These are phyloP conservation scores for Chloroceryle aenea DNA, from an alignment of 2,113 vertebrate genomes.

Conservation along the genomic window DNA sequence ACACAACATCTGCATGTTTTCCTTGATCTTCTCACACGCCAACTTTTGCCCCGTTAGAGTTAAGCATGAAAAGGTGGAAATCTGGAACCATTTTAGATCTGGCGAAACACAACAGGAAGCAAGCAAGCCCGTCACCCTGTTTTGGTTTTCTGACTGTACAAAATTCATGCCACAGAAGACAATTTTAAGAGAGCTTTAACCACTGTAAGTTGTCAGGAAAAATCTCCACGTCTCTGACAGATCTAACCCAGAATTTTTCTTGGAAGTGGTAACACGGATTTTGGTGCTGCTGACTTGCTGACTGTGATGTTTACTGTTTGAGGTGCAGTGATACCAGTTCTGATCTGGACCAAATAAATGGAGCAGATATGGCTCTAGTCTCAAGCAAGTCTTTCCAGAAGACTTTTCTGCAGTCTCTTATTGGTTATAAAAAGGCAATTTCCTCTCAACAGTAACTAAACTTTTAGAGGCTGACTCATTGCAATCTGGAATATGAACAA, in stretches of 20 bases:
- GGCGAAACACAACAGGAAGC: constrained; percentile 32
- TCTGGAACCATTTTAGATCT: constrained; percentile 53
- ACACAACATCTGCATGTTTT: not conserved
- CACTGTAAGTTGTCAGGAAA: constrained; percentile 24
- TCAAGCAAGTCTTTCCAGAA: constrained; percentile 46
- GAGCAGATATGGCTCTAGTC: constrained; percentile 47
- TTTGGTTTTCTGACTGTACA: not conserved
- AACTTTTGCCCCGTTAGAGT: constrained; percentile 9
- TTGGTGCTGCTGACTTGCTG: not conserved
- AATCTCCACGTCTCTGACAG: not conserved
- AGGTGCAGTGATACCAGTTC: not conserved
- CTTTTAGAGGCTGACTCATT: constrained; percentile 7
- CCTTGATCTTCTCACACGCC: not conserved
- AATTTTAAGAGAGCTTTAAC: constrained; percentile 29
- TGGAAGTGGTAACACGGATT: not conserved
- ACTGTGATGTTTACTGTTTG: not conserved
- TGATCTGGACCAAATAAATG: not conserved
- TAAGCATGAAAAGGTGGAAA: not conserved
- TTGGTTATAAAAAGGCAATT: constrained; percentile 37
- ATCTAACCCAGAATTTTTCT: constrained; percentile 3
- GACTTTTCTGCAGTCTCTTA: constrained; percentile 16
- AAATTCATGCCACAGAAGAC: constrained; percentile 11
- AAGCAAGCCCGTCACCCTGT: constrained; percentile 26
- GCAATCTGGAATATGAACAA: constrained; percentile 15
- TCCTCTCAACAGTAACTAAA: constrained; percentile 20